Base-by-base conservation (phyloP, 1,140 invertebrate genomes). In the Heliconius himera region DNA sequence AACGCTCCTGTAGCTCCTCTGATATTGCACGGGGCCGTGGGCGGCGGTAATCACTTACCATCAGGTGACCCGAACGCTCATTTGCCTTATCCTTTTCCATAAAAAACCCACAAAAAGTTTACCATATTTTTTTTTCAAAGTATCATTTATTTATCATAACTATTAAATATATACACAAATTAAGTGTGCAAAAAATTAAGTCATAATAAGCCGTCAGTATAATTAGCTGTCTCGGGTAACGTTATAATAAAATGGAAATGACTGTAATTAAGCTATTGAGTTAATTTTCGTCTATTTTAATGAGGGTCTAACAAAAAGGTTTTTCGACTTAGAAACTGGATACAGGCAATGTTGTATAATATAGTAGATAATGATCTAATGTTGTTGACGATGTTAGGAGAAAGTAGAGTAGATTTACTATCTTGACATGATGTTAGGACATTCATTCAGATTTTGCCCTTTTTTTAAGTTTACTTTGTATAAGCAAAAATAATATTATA, bases 201-300 rank as follows among this genome's bases (percentile, higher is more conserved):
- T 29, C 3, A 66, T 29, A 6, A 66, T 66, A 16, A 66, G 22
- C 5, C 13, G 9, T 29, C 60, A 26, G 22, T 66, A 29, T 66
- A 66, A 66, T 66, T 29, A 66, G 60, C 22, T 66, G n/a, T 66
- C 60, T 66, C 26, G 26, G 60, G 60, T 66, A 66, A 29, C 60
- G n/a, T 66, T 66, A 66, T 29, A 66, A 66, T 66, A 22, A 66
- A 66, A 66, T 66, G 13, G 60, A 29, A 66, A 29, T 29, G 11
- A 29, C 60, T 66, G 60, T 66, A 66, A 66, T 66, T 66, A 66
- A 66, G 26, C 60, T 16, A 66, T 66, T 66, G 22, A 66, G 22
- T 66, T 66, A 66, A 66, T 66, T 66, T 66, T 66, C 54, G 26
- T 66, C n/a, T 29, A 29, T 66, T 66, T 66, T 66, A 66, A 29